These are phyloP conservation scores for Macrotus californicus DNA, from an alignment of 2,113 vertebrate species.

Conservation along the genomic window DNA sequence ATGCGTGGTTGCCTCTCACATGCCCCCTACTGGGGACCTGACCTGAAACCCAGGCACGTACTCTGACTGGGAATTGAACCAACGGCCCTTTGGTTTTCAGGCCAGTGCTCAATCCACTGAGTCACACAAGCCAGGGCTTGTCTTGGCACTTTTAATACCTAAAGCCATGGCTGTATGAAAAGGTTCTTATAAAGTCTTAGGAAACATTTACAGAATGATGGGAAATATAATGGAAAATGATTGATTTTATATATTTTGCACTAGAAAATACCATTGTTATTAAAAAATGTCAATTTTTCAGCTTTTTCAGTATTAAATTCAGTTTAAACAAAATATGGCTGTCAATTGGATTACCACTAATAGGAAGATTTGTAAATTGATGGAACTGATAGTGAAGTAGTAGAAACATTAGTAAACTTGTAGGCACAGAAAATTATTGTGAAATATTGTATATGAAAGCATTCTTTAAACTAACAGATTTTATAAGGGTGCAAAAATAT, in stretches of 20 bases:
- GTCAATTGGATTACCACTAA: neutral
- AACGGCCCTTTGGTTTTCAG: too few species aligned
- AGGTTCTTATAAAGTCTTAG: neutral
- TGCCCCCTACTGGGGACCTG: too few species aligned
- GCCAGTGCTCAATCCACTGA: too few species aligned
- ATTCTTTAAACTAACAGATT: neutral
- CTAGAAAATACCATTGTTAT: neutral
- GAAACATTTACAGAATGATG: neutral
- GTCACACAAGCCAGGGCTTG: too few species aligned
- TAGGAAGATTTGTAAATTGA: neutral
- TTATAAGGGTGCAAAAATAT: neutral
- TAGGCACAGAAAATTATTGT: neutral
- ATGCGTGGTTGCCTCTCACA: too few species aligned
- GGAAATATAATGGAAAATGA: neutral
- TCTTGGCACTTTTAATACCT: neutral
- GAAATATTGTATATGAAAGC: neutral
- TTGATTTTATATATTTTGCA: neutral
- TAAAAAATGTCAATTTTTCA: neutral
- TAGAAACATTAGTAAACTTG: neutral
- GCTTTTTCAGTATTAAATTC: neutral
- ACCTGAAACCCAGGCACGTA: too few species aligned
- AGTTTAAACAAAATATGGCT: neutral
- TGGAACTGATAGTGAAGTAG: neutral
- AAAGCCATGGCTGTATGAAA: neutral
- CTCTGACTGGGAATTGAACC: too few species aligned